phyloP scores from a whole-genome alignment of 1,140 invertebrate species.

The Drosophila orosa region DNA sequence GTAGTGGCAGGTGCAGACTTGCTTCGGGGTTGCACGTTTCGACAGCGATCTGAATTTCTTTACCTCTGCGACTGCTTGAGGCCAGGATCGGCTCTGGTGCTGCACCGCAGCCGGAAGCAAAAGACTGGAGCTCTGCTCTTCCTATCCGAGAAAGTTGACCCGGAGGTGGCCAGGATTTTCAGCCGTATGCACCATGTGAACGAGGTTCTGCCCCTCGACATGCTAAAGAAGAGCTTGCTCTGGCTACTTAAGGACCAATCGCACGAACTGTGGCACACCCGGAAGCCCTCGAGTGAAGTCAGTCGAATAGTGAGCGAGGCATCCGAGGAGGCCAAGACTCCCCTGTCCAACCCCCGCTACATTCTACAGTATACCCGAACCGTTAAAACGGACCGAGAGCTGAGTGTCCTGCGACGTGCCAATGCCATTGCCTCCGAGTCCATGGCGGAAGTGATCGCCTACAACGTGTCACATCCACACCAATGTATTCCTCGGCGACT shows the following conservation, averaged over 20 bases:
- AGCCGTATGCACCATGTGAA: conserved; percentile 48
- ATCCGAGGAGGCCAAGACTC: conserved; percentile 12
- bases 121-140: conserved; percentile 31
- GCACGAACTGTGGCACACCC: conserved; percentile 38
- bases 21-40: neutral
- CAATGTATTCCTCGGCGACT: conserved; percentile 12
- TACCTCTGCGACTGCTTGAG: conserved; percentile 58
- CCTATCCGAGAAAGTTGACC: conserved; percentile 16
- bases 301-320: conserved; percentile 19
- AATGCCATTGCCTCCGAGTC: conserved; percentile 47
- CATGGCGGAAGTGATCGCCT: conserved; percentile 41
- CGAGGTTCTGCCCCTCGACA: conserved; percentile 25
- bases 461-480: neutral
- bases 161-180: neutral
- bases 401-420: conserved; percentile 19
- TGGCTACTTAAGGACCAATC: conserved; percentile 16
- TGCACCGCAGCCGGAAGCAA: conserved; percentile 32
- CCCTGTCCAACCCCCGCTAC: conserved; percentile 31
- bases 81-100: conserved; percentile 33
- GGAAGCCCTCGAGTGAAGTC: neutral
- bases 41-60: conserved; percentile 41
- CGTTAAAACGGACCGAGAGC: conserved; percentile 39
- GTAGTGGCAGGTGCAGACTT: conserved; percentile 33
- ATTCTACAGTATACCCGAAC: conserved; percentile 28
- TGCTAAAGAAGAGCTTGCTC: conserved; percentile 15